Evolutionary conservation across 2,113 vertebrate species (phyloP).

Genomic region (Acanthochromis polyacanthus): DNA sequence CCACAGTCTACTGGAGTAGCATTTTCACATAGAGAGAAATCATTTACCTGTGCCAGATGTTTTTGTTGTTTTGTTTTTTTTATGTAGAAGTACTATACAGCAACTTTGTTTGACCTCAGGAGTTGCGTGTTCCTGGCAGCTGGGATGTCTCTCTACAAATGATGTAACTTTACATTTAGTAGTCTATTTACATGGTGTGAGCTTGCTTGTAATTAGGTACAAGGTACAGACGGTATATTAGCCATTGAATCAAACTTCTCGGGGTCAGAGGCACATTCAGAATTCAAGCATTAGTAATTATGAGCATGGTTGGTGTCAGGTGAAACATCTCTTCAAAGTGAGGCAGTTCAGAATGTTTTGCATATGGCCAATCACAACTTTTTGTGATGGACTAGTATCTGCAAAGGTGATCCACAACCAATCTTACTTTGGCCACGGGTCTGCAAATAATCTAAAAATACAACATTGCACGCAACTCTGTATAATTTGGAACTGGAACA

Average conservation of each 20-base stretch:
- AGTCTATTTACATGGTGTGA: not conserved
- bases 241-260: not conserved
- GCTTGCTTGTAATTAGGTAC: not conserved
- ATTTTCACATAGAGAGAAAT: not conserved
- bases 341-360: not conserved
- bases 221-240: not conserved
- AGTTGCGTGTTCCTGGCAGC: not conserved
- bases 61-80: too few relatives aligned
- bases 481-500: not conserved
- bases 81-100: too few relatives aligned
- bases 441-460: not conserved
- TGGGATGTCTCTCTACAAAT: too few relatives aligned
- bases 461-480: not conserved
- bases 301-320: not conserved
- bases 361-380: not conserved
- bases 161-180: too few relatives aligned
- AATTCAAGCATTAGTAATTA: constrained; percentile 10
- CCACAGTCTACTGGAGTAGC: not conserved
- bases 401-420: too few relatives aligned
- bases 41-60: too few relatives aligned
- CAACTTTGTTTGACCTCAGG: not conserved
- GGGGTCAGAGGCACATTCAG: not conserved
- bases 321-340: not conserved
- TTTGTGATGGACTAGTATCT: too few relatives aligned
- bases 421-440: too few relatives aligned